Evolutionary conservation across 2,888 invertebrate species (phyloP).

Genomic region (Synanthedon tipuliformis): DNA sequence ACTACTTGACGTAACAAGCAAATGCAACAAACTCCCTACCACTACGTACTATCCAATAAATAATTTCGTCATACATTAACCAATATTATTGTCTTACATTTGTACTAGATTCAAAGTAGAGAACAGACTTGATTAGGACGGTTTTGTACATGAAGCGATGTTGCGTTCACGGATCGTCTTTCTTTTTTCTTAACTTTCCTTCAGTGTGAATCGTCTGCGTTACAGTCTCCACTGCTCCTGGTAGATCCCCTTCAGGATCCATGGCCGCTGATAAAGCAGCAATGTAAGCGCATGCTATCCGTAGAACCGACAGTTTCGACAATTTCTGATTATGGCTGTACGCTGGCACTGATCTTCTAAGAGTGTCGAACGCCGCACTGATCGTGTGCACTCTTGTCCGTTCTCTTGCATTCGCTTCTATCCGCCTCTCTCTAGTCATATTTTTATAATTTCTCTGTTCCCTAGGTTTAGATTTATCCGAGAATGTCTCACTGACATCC

Average conservation of each 20-base stretch:
- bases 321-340: conserved; percentile 95
- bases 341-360: conserved; percentile 86
- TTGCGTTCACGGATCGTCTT: conserved; percentile 74
- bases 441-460: conserved; percentile 93
- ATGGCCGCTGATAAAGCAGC: conserved; percentile 83
- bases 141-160: conserved; percentile 2
- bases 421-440: conserved; percentile 91
- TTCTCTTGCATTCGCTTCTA: conserved; percentile 95
- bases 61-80: conserved; percentile 12
- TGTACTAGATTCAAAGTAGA: conserved; percentile 35
- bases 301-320: conserved; percentile 90
- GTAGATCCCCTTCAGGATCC: conserved; percentile 76
- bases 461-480: conserved; percentile 43
- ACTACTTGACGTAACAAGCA: conserved; percentile 2
- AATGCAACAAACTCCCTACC: neutral
- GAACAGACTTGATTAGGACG: conserved; percentile 24
- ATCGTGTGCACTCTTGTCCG: conserved; percentile 94
- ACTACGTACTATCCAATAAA: conserved; percentile 5
- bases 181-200: conserved; percentile 88
- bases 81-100: conserved; percentile 32
- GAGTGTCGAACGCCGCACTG: conserved; percentile 93
- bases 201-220: conserved; percentile 93
- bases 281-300: conserved; percentile 95
- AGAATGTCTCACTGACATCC: conserved; percentile 42
- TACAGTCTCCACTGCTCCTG: conserved; percentile 86